A percentile compares a stretch with the other conserved stretches of the same genome.
Conservation (phyloP, 2,113 vertebrate species). For the Pantherophis guttatus region DNA sequence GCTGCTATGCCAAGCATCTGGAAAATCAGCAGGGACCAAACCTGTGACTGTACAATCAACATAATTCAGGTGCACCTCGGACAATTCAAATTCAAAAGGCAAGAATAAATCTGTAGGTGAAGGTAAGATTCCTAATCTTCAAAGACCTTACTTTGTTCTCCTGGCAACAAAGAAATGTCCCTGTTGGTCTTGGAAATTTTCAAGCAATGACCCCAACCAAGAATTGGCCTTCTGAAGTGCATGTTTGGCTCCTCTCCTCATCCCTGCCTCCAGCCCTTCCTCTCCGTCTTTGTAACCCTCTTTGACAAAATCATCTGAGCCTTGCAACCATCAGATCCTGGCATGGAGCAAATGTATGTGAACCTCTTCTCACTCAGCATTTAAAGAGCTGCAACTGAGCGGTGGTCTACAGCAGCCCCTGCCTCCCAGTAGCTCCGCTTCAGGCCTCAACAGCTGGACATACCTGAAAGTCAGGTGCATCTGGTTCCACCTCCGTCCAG, state of each 20-base stretch:
- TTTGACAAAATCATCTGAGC: not conserved
- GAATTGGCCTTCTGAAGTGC: not conserved
- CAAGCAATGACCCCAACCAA: not conserved
- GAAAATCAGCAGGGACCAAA: not conserved
- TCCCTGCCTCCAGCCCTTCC: not conserved
- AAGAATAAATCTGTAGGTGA: not conserved
- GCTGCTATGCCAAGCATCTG: not conserved
- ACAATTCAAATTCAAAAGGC: not conserved
- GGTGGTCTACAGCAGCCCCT: not conserved
- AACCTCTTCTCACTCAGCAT: not conserved
- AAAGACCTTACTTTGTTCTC: not conserved
- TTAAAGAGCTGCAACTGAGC: not conserved
- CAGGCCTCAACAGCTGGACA: too few species aligned
- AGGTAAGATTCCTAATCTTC: not conserved
- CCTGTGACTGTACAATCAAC: too few species aligned
- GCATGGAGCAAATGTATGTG: too few species aligned
- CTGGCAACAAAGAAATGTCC: not conserved
- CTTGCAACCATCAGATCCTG: not conserved
- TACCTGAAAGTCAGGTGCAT: conserved; percentile 89
- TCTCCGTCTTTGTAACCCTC: not conserved
- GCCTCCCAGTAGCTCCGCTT: not conserved
- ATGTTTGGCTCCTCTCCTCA: not conserved
- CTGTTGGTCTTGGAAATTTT: not conserved
- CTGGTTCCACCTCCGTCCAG: conserved; percentile 85
- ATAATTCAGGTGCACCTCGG: not conserved